Percentiles rank a stretch among this genome's conserved stretches.
phyloP scores from a whole-genome alignment of 1,140 invertebrate species.

The Neodiprion lecontei region DNA sequence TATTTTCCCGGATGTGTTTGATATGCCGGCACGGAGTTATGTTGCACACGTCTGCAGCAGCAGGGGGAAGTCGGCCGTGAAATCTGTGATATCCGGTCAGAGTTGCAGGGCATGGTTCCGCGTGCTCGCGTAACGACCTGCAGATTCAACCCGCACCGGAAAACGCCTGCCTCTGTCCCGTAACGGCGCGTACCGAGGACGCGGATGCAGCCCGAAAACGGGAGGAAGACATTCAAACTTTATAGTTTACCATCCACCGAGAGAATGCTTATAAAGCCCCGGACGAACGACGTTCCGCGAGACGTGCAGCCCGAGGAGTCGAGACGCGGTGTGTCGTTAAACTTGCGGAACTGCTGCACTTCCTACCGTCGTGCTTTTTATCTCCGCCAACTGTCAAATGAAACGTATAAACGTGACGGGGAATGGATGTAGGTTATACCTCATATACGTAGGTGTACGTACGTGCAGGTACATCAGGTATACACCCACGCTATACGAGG shows the following conservation, averaged over 20 bases:
- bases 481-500: no score
- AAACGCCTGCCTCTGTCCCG: background rate
- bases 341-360: background rate
- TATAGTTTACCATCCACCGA: background rate
- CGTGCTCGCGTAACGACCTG: background rate
- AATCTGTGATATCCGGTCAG: constrained; percentile 2
- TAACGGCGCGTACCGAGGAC: background rate
- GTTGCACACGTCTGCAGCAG: background rate
- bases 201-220: background rate
- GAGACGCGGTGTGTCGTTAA: background rate
- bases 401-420: no score
- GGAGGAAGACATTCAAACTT: constrained; percentile 7
- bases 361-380: background rate
- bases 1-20: no score
- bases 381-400: no score
- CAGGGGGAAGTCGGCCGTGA: background rate
- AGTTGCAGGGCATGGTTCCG: background rate
- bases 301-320: background rate
- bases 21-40: no score
- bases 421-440: no score
- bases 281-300: background rate
- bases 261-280: background rate
- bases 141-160: background rate
- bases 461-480: no score
- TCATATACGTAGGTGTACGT: no score